Evolutionary conservation across 2,888 invertebrate genomes (phyloP), one percentile per base, ranked within the genome.

Genomic region (Ectemnius cavifrons): DNA sequence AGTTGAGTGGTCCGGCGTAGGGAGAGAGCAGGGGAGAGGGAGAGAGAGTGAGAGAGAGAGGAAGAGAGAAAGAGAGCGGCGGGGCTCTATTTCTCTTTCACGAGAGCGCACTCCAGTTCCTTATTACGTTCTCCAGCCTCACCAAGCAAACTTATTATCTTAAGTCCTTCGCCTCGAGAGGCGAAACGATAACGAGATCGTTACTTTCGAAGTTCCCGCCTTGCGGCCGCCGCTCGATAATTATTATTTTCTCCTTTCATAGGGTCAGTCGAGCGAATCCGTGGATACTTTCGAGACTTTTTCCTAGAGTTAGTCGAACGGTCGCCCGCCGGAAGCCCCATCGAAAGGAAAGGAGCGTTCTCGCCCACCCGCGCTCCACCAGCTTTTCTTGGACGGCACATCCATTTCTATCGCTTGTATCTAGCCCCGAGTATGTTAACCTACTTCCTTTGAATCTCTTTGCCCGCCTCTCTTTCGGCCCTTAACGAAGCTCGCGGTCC

Each of bases 181-280:
- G 78, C 80, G 75, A 80, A 82, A 82, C 80, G 80, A 80, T 82
- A 82, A 82, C 81, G 82, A 82, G 82, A 82, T 82, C 82, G 81
- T 82, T 82, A 79, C 82, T 82, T 82, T 80, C 82, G 69, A 74
- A 80, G 78, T 78, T 73, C 77, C 73, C 81, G 82, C 78, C 78
- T 78, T 72, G 82, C 64, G 76, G 75, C 75, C 72, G 70, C 78
- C 73, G 77, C 67, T 80, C 80, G 78, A 78, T 80, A 80, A 82
- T 80, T 81, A 81, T 81, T 82, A 81, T 79, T 80, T 77, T 71
- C 73, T 45, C 52, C 67, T 75, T 76, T 77, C 80, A 70, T 73
- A 69, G 75, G 66, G 52, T 64, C 75, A 58, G 62, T 74, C 63
- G 60, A 52, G 28, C 65, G 63, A n/a, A 64, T 60, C 52, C 49